Conservation (phyloP, 2,888 invertebrate genomes). For the Cephonodes hylas region DNA sequence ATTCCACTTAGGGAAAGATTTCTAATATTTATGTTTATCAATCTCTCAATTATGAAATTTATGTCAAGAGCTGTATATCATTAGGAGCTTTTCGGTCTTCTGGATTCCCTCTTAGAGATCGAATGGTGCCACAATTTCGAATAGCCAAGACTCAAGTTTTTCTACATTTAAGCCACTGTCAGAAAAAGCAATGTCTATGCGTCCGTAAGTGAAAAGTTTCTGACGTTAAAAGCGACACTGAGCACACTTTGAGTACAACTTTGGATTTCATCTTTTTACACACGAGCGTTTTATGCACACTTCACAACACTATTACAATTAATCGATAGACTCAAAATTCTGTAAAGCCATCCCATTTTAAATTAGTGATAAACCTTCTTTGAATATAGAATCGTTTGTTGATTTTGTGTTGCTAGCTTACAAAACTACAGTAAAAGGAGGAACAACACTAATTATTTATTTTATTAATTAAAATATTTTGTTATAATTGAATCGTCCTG, state of each 20-base stretch:
- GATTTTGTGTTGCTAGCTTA: not conserved
- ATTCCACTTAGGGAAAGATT: too few species aligned
- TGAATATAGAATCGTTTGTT: not conserved
- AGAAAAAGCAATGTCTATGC: conserved; percentile 47
- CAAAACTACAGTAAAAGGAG: not conserved
- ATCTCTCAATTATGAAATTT: too few species aligned
- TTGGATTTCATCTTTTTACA: conserved; percentile 41
- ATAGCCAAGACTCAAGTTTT: not conserved
- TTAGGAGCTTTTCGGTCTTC: not conserved
- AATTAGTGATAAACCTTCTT: not conserved
- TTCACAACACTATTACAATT: conserved; percentile 3
- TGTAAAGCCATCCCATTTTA: not conserved
- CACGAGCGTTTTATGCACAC: not conserved
- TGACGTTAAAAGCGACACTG: conserved; percentile 35
- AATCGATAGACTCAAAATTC: not conserved
- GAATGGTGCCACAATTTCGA: not conserved
- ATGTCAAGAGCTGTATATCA: not conserved
- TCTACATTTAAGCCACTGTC: conserved; percentile 31
- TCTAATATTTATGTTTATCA: too few species aligned
- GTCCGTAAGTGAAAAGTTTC: conserved; percentile 51
- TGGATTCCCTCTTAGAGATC: not conserved
- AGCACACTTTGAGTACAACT: conserved; percentile 29
- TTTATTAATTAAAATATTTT: not conserved
- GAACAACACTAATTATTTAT: not conserved
- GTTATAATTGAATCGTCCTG: not conserved